Evolutionary conservation across 2,888 invertebrate genomes (phyloP).

Genomic region (Trilocha varians): DNA sequence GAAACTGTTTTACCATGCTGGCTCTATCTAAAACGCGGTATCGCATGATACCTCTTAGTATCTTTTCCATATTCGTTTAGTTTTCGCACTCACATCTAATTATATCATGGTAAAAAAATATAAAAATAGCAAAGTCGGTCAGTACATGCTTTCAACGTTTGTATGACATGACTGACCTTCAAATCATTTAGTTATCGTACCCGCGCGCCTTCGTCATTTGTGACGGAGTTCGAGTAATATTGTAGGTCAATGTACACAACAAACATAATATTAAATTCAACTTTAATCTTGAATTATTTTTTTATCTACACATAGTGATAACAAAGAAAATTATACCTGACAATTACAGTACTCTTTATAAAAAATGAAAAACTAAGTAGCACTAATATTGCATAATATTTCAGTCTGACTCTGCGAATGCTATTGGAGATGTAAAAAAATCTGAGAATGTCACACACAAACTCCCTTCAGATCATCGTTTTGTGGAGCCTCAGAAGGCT

Average conservation of each 20-base stretch:
- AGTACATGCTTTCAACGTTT: slow-evolving; percentile 15
- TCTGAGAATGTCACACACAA: slow-evolving; percentile 23
- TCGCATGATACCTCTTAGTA: slow-evolving; percentile 91
- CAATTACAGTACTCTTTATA: background rate
- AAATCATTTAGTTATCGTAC: slow-evolving; percentile 49
- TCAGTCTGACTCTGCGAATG: slow-evolving; percentile 10
- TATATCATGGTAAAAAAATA: background rate
- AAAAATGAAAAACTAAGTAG: background rate
- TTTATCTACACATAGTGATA: no score
- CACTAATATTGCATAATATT: background rate
- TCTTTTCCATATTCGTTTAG: slow-evolving; percentile 80
- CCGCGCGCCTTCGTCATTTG: slow-evolving; percentile 19
- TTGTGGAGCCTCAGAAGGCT: slow-evolving; percentile 76
- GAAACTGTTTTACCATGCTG: slow-evolving; percentile 93
- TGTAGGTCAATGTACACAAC: slow-evolving; percentile 28
- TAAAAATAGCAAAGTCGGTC: slow-evolving; percentile 9
- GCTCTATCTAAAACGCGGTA: slow-evolving; percentile 87
- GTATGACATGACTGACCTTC: slow-evolving; percentile 66
- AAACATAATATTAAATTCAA: no score
- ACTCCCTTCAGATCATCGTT: slow-evolving; percentile 74
- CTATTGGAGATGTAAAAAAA: slow-evolving; percentile 43
- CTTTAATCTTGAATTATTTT: no score
- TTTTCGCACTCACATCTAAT: slow-evolving; percentile 13
- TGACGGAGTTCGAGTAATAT: slow-evolving; percentile 18
- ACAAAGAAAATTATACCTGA: no score